These are phyloP conservation scores for cat (Felis catus) DNA, from an alignment of 2,113 vertebrate genomes.

Conservation along the genomic window DNA sequence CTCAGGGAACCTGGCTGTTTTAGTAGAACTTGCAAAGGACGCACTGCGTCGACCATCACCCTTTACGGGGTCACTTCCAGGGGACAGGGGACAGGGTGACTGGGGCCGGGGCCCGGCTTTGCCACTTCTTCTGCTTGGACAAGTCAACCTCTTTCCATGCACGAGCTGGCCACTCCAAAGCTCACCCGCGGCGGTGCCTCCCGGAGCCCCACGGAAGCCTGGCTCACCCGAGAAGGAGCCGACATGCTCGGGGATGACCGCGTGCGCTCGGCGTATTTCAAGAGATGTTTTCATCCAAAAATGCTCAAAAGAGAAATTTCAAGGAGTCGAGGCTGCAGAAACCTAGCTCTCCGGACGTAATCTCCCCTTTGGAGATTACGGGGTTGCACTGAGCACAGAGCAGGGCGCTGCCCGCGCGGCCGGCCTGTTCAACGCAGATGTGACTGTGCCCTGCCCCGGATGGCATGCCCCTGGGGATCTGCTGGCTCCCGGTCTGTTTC, in stretches of 20 bases:
- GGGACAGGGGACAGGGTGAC: fast-evolving
- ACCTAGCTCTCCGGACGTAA: fast-evolving
- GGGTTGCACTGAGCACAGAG: background rate
- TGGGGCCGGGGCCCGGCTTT: fast-evolving
- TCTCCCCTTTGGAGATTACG: fast-evolving
- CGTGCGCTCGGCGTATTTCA: fast-evolving
- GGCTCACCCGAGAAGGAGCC: fast-evolving
- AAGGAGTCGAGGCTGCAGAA: background rate
- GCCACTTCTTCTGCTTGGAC: fast-evolving
- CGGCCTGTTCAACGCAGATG: fast-evolving
- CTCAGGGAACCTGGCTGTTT: no score
- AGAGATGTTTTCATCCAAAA: background rate
- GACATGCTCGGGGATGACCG: fast-evolving
- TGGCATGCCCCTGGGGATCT: no score
- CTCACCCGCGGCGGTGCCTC: no score
- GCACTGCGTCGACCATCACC: fast-evolving
- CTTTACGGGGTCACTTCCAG: fast-evolving
- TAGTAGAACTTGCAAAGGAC: background rate
- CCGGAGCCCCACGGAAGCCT: background rate
- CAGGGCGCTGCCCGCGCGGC: fast-evolving
- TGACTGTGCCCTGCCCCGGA: fast-evolving
- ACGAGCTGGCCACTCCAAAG: fast-evolving
- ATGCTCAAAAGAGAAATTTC: fast-evolving
- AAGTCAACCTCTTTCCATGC: fast-evolving
- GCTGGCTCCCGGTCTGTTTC: fast-evolving